Conservation (phyloP, 2,113 vertebrate species). For the Irena cyanogastra region DNA sequence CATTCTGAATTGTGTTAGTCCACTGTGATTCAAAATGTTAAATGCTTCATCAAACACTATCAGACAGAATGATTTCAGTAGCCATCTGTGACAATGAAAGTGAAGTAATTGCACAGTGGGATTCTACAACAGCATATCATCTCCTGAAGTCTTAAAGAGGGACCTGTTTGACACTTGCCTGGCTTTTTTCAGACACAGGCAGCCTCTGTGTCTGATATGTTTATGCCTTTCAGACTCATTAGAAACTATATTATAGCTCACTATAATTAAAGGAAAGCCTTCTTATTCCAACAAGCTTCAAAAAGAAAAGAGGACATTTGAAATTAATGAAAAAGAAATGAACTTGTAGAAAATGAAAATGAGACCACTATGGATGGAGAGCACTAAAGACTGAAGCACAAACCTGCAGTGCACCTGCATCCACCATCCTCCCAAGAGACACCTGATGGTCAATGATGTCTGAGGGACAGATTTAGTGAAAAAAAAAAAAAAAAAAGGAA, state of each 20-base stretch:
- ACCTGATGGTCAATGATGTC: neutral
- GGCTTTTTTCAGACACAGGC: neutral
- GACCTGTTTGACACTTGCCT: neutral
- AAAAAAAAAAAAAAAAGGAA: neutral
- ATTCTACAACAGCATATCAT: neutral
- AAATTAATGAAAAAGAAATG: neutral
- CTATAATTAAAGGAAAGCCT: neutral
- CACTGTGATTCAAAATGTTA: neutral
- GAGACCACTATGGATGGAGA: neutral
- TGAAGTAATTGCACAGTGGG: neutral
- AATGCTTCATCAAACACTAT: conserved; percentile 12
- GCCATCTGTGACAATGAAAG: neutral
- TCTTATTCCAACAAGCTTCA: neutral
- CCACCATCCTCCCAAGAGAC: neutral
- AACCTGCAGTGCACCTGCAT: neutral
- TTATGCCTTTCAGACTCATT: neutral
- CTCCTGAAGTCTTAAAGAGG: neutral
- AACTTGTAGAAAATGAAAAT: neutral
- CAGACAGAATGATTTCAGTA: neutral
- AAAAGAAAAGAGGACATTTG: neutral
- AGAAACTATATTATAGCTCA: neutral
- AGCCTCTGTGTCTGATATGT: neutral
- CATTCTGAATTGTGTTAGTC: neutral
- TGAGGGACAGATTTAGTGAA: neutral
- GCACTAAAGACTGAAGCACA: neutral